These are phyloP conservation scores for Prorops nasuta DNA, from an alignment of 1,140 invertebrate genomes.

Conservation along the genomic window DNA sequence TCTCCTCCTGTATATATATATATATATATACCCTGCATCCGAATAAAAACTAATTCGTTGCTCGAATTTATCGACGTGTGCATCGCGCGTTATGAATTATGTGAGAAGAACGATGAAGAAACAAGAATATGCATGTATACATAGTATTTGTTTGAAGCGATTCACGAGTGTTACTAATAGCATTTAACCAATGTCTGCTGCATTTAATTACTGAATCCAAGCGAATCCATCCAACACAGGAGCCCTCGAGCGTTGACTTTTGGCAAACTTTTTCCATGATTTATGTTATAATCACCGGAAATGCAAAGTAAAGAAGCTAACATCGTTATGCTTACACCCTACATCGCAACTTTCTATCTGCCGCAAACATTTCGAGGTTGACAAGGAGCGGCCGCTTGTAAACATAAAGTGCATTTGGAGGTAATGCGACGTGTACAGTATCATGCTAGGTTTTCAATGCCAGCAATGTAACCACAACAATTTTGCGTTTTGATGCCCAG, in stretches of 20 bases:
- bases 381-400: constrained; percentile 17
- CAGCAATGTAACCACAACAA: constrained; percentile 8
- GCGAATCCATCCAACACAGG: constrained; percentile 21
- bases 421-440: constrained; percentile 40
- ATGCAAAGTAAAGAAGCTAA: constrained; percentile 26
- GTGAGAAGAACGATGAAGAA: too few relatives aligned
- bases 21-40: too few relatives aligned
- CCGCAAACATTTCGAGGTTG: not conserved
- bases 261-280: constrained; percentile 42
- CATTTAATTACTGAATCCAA: constrained; percentile 26
- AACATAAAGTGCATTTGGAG: constrained; percentile 33
- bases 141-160: too few relatives aligned
- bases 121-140: too few relatives aligned
- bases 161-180: not conserved
- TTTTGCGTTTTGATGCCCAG: too few relatives aligned
- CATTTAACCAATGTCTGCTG: constrained; percentile 22
- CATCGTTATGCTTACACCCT: not conserved
- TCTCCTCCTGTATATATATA: too few relatives aligned
- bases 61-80: too few relatives aligned
- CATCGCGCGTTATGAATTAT: too few relatives aligned
- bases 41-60: too few relatives aligned
- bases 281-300: constrained; percentile 48
- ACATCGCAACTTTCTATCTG: constrained; percentile 6
- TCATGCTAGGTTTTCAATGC: constrained; percentile 29
- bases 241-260: constrained; percentile 24